A percentile compares a stretch with the other conserved stretches of the same genome.
phyloP scores from a whole-genome alignment of 2,888 invertebrate species.

The Pachliopta kotzebuea region DNA sequence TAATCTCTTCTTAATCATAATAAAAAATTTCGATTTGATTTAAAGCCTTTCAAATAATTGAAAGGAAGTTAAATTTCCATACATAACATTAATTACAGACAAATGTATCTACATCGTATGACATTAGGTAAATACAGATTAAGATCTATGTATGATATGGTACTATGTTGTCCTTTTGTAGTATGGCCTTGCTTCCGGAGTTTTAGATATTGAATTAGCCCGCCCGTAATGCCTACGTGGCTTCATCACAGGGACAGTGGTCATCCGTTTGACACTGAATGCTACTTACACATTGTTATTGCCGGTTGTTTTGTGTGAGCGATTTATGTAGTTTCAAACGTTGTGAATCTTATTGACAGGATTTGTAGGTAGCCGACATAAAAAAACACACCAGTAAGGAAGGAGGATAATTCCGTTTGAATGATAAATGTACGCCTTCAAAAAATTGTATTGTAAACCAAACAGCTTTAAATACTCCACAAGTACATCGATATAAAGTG shows the following conservation, averaged over 20 bases:
- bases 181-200: conserved; percentile 22
- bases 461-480: too few species aligned
- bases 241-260: conserved; percentile 24
- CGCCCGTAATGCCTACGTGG: conserved; percentile 16
- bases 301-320: conserved; percentile 5
- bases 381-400: neutral
- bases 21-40: too few species aligned
- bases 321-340: conserved; percentile 5
- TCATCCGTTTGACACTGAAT: conserved; percentile 16
- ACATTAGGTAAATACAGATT: conserved; percentile 22
- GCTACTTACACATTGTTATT: conserved; percentile 13
- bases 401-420: too few species aligned
- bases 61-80: too few species aligned
- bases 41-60: too few species aligned
- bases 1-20: too few species aligned
- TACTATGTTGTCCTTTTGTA: conserved; percentile 22
- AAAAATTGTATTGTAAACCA: too few species aligned
- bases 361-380: neutral
- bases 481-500: too few species aligned
- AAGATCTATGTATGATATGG: conserved; percentile 16
- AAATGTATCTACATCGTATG: conserved; percentile 10
- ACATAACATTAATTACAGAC: conserved; percentile 2
- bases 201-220: conserved; percentile 27
- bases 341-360: neutral
- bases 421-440: too few species aligned